phyloP scores from a whole-genome alignment of 2,888 invertebrate genomes.

The Sussaba pulchella region DNA sequence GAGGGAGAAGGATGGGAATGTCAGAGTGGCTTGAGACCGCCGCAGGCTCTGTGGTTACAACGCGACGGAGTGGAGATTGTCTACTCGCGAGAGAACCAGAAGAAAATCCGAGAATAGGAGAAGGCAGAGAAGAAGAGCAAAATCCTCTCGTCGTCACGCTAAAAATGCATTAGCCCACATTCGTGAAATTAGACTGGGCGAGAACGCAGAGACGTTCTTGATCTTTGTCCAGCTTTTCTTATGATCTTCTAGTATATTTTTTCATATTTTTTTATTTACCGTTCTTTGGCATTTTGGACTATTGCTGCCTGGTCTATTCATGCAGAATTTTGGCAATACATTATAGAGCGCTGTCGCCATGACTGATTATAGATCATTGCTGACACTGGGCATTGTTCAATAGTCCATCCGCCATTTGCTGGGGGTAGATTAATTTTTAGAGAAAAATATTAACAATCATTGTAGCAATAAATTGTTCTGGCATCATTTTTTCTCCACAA shows the following conservation, averaged over 20 bases:
- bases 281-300: too few species aligned
- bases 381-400: too few species aligned
- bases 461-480: too few species aligned
- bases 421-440: too few species aligned
- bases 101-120: slow-evolving; percentile 10
- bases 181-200: slow-evolving; percentile 54
- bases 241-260: background rate
- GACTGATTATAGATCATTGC: too few species aligned
- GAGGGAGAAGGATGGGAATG: slow-evolving; percentile 44
- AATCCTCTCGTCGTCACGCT: slow-evolving; percentile 54
- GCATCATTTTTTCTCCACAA: too few species aligned
- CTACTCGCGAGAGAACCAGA: slow-evolving; percentile 28
- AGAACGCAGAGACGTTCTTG: slow-evolving; percentile 47
- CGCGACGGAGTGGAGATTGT: slow-evolving; percentile 44
- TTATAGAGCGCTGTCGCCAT: too few species aligned
- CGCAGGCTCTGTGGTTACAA: slow-evolving; percentile 56
- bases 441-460: too few species aligned
- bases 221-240: slow-evolving; percentile 59
- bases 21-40: slow-evolving; percentile 57
- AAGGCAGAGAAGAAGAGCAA: slow-evolving; percentile 24
- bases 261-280: background rate
- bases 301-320: too few species aligned
- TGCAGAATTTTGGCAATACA: too few species aligned
- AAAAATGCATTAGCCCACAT: slow-evolving; percentile 66
- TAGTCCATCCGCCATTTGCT: too few species aligned